Conservation (phyloP, 2,113 vertebrate genomes). For the Alexandromys fortis region DNA sequence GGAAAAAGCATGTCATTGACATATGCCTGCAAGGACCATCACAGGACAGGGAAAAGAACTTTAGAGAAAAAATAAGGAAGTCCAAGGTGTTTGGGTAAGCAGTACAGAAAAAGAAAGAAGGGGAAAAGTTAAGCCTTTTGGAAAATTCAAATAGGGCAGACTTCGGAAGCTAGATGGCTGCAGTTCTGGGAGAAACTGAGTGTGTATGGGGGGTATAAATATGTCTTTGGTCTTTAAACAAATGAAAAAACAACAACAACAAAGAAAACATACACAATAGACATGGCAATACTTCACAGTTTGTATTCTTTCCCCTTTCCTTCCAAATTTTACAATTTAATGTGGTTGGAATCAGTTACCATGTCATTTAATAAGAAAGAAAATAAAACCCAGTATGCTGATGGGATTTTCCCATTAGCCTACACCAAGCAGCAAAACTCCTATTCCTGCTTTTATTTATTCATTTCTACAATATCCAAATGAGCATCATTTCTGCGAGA, state of each 20-base stretch:
- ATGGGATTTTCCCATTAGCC: neutral
- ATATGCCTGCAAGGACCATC: neutral
- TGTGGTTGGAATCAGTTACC: neutral
- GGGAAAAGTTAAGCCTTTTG: neutral
- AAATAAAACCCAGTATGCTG: conserved; percentile 21
- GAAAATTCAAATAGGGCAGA: neutral
- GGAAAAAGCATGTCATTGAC: neutral
- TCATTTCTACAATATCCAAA: neutral
- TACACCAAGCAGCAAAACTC: neutral
- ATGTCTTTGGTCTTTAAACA: neutral
- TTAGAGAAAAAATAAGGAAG: neutral
- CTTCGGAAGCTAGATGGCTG: neutral
- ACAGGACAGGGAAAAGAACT: neutral
- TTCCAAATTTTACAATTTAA: conserved; percentile 32
- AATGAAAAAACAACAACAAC: neutral
- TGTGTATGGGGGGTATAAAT: too few relatives aligned
- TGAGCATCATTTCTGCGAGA: neutral
- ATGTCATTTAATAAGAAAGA: neutral
- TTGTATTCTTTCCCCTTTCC: neutral
- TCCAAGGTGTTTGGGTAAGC: neutral
- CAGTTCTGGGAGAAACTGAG: neutral
- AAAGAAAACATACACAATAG: neutral
- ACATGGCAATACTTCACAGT: neutral
- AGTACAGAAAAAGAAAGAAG: neutral
- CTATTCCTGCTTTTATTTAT: neutral